Conservation (phyloP, 2,113 vertebrate genomes). For the Chaetops frenatus region DNA sequence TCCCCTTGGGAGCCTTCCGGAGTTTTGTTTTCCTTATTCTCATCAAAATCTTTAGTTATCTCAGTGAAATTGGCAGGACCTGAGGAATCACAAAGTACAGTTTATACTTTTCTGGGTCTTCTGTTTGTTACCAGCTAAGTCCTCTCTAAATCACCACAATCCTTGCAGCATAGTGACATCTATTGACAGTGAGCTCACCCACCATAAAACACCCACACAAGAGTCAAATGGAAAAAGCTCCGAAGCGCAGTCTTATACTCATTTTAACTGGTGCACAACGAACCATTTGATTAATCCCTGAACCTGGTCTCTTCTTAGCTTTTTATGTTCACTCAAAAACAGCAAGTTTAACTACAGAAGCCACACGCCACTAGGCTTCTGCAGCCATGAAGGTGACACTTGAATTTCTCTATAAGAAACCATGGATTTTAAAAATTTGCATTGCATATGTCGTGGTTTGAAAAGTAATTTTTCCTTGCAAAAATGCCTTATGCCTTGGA, state of each 20-base stretch:
- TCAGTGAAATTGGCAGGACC: slow-evolving; percentile 71
- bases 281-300: not conserved
- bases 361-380: not conserved
- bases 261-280: not conserved
- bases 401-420: not conserved
- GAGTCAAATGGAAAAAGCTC: not conserved
- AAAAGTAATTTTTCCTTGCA: no score
- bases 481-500: not conserved
- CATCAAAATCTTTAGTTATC: slow-evolving; percentile 88
- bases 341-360: not conserved
- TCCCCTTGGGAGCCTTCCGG: slow-evolving; percentile 87
- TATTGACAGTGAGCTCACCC: not conserved
- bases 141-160: not conserved
- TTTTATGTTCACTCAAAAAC: not conserved
- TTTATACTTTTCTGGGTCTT: not conserved
- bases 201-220: not conserved
- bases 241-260: not conserved
- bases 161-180: slow-evolving; percentile 43
- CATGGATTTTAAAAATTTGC: not conserved
- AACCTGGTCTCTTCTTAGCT: not conserved
- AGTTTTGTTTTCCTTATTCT: slow-evolving; percentile 99
- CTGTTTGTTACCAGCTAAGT: not conserved
- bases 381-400: not conserved
- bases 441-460: not conserved
- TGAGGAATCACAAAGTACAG: slow-evolving; percentile 42